A percentile compares a stretch with the other conserved stretches of the same genome.
Evolutionary conservation across 2,113 vertebrate genomes (phyloP).

Genomic region (Columba janthina): DNA sequence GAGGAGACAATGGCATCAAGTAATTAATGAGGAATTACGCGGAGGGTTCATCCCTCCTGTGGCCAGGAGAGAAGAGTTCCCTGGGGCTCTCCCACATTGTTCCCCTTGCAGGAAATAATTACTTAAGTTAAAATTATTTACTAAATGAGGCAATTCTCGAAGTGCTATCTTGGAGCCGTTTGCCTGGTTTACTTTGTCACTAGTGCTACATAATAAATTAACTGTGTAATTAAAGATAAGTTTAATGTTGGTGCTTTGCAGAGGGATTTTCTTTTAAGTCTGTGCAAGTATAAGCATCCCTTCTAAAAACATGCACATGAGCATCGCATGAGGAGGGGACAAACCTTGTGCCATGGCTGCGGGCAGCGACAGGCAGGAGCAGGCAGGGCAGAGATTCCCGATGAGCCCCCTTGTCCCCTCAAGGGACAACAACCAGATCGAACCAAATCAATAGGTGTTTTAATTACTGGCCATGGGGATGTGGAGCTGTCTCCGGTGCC

Average conservation of each 20-base stretch:
- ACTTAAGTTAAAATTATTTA: constrained; percentile 70
- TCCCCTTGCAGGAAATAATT: constrained; percentile 67
- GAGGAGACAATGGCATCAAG: fast-evolving
- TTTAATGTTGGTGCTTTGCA: constrained; percentile 53
- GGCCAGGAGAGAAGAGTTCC: neutral
- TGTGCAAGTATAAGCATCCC: neutral
- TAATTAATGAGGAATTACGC: constrained; percentile 59
- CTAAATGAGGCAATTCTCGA: constrained; percentile 68
- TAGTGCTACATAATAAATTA: constrained; percentile 61
- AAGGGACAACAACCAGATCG: neutral
- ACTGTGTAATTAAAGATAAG: constrained; percentile 66
- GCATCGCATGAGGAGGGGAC: fast-evolving
- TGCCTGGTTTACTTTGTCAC: constrained; percentile 46
- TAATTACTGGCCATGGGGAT: neutral
- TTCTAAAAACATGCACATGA: neutral
- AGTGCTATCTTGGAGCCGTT: constrained; percentile 34
- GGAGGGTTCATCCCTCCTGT: constrained; percentile 3
- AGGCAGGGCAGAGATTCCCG: neutral
- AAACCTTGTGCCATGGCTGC: neutral
- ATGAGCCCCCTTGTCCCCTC: neutral
- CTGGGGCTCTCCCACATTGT: neutral
- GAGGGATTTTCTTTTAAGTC: constrained; percentile 5
- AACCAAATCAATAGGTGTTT: constrained; percentile 35
- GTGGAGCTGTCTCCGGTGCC: neutral
- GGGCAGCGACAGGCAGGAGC: no score